phyloP scores from a whole-genome alignment of 2,888 invertebrate genomes.

The Ophioninae sp. region DNA sequence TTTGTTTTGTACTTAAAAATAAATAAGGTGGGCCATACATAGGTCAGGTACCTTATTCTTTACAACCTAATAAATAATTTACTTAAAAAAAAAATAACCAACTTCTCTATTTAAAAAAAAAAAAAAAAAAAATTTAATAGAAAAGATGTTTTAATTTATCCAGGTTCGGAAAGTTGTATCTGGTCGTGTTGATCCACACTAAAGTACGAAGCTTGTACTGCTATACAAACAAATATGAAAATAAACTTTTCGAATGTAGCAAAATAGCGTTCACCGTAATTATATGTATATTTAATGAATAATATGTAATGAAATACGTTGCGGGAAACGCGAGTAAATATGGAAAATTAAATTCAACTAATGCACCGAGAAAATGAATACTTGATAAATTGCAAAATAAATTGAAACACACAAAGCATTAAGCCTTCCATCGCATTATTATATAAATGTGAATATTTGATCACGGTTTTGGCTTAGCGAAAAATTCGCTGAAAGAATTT shows the following conservation, averaged over 20 bases:
- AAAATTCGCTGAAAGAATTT: not conserved
- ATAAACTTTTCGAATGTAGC: not conserved
- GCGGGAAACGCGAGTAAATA: not conserved
- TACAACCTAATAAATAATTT: too few relatives aligned
- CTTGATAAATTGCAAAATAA: slow-evolving; percentile 35
- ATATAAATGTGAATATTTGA: not conserved
- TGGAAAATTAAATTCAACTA: not conserved
- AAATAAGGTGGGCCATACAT: too few relatives aligned
- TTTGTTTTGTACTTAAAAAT: too few relatives aligned
- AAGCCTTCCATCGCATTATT: not conserved
- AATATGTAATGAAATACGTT: not conserved
- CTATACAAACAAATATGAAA: not conserved
- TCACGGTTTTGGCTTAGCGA: not conserved
- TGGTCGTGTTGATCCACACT: not conserved
- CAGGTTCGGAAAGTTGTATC: not conserved
- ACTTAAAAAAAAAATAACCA: too few relatives aligned
- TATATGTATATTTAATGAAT: not conserved
- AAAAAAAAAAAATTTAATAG: too few relatives aligned
- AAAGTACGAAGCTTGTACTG: not conserved
- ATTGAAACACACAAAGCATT: not conserved
- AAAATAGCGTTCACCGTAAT: not conserved
- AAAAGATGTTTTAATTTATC: too few relatives aligned
- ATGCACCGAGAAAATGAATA: not conserved
- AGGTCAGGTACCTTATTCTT: too few relatives aligned
- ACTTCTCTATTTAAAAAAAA: too few relatives aligned